Evolutionary conservation across 2,113 vertebrate species (phyloP).

Genomic region (Corythaixoides concolor): DNA sequence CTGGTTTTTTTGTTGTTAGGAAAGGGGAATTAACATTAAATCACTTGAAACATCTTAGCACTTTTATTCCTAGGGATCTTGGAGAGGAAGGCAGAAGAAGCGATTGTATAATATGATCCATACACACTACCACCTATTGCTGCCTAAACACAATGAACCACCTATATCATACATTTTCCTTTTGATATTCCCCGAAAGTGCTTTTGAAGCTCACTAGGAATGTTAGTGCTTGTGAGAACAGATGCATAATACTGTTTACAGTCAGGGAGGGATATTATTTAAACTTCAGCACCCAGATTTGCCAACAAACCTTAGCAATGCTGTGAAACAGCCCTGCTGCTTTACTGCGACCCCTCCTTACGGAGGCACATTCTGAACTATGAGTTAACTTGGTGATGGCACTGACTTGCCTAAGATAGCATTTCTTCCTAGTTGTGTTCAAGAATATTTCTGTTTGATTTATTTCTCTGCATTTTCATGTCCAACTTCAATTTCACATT

Average conservation of each 20-base stretch:
- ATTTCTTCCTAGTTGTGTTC: neutral
- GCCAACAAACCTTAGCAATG: neutral
- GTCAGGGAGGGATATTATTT: neutral
- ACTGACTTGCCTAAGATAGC: neutral
- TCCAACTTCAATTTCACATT: neutral
- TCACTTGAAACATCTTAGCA: neutral
- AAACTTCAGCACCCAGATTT: neutral
- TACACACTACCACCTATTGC: neutral
- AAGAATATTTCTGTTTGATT: neutral
- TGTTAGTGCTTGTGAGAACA: neutral
- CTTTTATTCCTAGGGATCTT: neutral
- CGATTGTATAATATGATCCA: neutral
- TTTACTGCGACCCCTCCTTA: neutral
- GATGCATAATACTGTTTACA: neutral
- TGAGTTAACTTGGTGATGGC: neutral
- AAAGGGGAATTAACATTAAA: neutral
- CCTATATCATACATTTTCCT: neutral
- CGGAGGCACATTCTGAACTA: neutral
- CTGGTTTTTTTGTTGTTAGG: neutral
- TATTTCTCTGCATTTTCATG: neutral
- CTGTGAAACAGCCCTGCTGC: neutral
- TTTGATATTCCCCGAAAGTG: neutral
- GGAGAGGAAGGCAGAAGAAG: neutral
- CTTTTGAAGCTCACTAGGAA: neutral
- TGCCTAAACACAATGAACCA: neutral